A percentile compares a stretch with the other conserved stretches of the same genome.
phyloP scores from a whole-genome alignment of 2,797 vertebrate species.

The Arctocebus calabarensis region DNA sequence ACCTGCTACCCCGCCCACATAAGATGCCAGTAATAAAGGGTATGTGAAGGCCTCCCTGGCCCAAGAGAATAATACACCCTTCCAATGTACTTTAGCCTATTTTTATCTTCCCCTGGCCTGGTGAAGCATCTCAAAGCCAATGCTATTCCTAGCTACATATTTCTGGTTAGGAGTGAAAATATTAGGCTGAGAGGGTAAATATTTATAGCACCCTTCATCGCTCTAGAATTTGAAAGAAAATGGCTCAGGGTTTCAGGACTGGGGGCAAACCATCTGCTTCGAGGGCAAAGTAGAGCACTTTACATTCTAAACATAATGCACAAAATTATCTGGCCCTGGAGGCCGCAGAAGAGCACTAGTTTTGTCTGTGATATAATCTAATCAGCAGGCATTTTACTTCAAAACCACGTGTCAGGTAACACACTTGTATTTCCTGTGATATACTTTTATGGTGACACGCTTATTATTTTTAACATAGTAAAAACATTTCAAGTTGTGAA shows the following conservation, averaged over 20 bases:
- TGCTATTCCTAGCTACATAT: background rate
- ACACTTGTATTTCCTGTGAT: background rate
- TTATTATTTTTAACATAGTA: background rate
- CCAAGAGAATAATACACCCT: background rate
- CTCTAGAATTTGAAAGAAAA: background rate
- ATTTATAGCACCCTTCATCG: background rate
- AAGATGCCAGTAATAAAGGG: background rate
- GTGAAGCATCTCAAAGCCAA: conserved; percentile 26
- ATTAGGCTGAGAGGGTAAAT: background rate
- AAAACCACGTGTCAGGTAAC: background rate
- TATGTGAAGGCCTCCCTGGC: rapidly evolving
- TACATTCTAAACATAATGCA: background rate
- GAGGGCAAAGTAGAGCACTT: background rate
- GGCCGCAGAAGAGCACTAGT: rapidly evolving
- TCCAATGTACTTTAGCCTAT: background rate
- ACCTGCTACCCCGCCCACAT: rapidly evolving
- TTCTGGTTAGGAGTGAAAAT: conserved; percentile 8
- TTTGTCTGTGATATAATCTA: no score
- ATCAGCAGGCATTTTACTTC: background rate
- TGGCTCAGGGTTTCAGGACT: background rate
- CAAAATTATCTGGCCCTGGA: background rate
- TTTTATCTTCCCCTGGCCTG: background rate
- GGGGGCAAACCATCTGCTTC: background rate
- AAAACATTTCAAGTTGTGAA: background rate
- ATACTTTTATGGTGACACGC: background rate